Evolutionary conservation across 2,113 vertebrate genomes (phyloP), one percentile per base, ranked within the genome.

Genomic region (Gallinago paraguaiae): DNA sequence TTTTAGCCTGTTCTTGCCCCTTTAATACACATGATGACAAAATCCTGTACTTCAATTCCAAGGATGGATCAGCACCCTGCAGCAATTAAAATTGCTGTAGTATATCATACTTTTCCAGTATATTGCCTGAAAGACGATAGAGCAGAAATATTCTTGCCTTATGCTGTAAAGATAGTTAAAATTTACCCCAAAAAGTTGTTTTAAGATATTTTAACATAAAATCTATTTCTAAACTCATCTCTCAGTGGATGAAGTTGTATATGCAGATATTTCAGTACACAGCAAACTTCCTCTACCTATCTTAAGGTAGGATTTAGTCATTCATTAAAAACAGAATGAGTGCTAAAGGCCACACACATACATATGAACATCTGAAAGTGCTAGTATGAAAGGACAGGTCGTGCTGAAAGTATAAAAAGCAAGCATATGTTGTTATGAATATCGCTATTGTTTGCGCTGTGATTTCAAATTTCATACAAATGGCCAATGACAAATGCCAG

Each of bases 21-120:
- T 93, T 91, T 94, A 96, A 94, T 68, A 85, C 37, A 54, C 35
- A 41, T 57, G 85, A 85, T 93, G 94, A 96, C 82, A 92, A 95
- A 93, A 76, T 60, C 37, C 54, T 86, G 60, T 91, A 76, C 53
- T 93, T 93, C 48, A 57, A 57, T 92, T 96, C 93, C 87, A 95
- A 96, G 30, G 72, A 91, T 64, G 43, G 83, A 92, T 94, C 92
- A 96, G 64, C 71, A 93, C 80, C 51, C 43, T 39, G 41, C 17
- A 93, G 87, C 72, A 92, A 94, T 91, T 96, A 96, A 94, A 96
- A 84, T 0, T 67, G 12, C 83, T 93, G 57, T 35, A 90, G 39
- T 96, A 90, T 76, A 84, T 82, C 28, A 87, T 84, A 67, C 39
- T 82, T 86, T n/a, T 31, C 45, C 61, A 70, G 48, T n/a, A 68